Evolutionary conservation across 1,140 invertebrate species (phyloP).

Genomic region (Neocloeon triangulifer): DNA sequence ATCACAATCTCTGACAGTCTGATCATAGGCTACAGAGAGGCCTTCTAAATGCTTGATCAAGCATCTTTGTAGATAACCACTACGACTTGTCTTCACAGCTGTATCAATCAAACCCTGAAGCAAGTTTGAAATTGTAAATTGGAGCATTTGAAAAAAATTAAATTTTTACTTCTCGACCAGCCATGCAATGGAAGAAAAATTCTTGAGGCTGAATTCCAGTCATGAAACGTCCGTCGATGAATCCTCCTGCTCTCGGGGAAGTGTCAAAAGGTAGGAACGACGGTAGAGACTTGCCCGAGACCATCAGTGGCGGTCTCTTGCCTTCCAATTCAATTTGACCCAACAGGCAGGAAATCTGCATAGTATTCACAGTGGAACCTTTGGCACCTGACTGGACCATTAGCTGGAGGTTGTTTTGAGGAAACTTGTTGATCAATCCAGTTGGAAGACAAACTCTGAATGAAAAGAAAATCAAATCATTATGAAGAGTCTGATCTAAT

Average conservation of each 20-base stretch:
- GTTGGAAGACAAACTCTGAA: constrained; percentile 45
- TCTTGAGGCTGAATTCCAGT: constrained; percentile 94
- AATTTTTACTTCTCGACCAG: constrained; percentile 68
- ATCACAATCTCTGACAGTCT: constrained; percentile 88
- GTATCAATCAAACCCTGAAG: constrained; percentile 52
- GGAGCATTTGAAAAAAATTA: neutral
- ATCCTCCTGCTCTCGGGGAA: constrained; percentile 83
- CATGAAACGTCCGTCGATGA: constrained; percentile 87
- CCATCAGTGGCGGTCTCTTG: constrained; percentile 82
- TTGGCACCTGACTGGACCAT: constrained; percentile 98
- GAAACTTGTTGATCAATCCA: constrained; percentile 70
- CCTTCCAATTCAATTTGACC: constrained; percentile 99
- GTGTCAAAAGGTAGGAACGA: constrained; percentile 82
- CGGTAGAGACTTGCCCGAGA: constrained; percentile 77
- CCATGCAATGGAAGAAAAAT: constrained; percentile 99
- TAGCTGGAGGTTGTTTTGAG: constrained; percentile 85
- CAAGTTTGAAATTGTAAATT: neutral
- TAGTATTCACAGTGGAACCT: constrained; percentile 85
- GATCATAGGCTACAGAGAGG: constrained; percentile 70
- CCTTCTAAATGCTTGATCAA: constrained; percentile 97
- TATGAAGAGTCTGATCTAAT: constrained; percentile 5
- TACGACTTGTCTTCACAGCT: constrained; percentile 80
- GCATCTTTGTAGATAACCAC: constrained; percentile 94
- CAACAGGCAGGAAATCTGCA: constrained; percentile 91
- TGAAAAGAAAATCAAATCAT: constrained; percentile 5